These are phyloP conservation scores for Cynopterus sphinx DNA, from an alignment of 2,797 vertebrate genomes.

Conservation along the genomic window DNA sequence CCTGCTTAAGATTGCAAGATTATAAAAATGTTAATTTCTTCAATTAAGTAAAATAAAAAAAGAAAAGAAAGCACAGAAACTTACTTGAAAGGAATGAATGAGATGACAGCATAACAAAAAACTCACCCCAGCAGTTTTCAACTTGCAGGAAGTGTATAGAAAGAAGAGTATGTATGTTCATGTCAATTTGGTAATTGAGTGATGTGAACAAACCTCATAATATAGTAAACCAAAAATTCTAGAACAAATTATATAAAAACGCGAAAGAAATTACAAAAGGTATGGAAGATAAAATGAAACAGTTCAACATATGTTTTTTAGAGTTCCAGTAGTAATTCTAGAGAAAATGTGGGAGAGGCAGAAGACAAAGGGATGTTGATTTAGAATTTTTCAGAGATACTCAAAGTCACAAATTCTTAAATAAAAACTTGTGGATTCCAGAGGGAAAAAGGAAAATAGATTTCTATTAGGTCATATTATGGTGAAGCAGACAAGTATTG, in stretches of 20 bases:
- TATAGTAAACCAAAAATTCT: neutral
- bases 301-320: neutral
- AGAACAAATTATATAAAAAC: neutral
- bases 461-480: neutral
- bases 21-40: neutral
- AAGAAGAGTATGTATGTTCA: neutral
- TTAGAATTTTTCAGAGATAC: neutral
- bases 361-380: accelerated
- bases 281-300: neutral
- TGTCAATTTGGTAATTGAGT: neutral
- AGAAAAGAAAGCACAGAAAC: neutral
- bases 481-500: neutral
- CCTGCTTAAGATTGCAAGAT: neutral
- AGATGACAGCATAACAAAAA: neutral
- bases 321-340: neutral
- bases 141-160: neutral
- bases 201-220: neutral
- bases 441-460: neutral
- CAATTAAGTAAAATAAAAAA: neutral
- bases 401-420: neutral
- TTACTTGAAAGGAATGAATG: neutral
- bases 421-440: neutral
- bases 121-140: neutral
- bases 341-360: neutral
- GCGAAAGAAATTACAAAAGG: accelerated